Base-by-base conservation (phyloP, 2,888 invertebrate species). In the Nemotelus nigrinus region DNA sequence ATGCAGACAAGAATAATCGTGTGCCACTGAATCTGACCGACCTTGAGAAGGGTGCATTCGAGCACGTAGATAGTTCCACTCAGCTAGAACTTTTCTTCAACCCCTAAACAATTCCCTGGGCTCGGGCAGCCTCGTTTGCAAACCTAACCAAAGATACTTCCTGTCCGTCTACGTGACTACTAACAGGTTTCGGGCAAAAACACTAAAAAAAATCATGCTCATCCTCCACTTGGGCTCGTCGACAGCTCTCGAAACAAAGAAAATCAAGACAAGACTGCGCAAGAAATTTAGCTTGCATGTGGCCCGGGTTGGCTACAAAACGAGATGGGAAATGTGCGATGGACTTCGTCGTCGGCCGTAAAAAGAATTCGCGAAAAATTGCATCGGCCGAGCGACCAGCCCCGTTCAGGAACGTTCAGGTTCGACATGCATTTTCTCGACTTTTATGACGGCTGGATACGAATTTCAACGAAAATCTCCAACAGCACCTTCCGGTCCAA, bases 191-290 rank as follows among this genome's bases (percentile, higher is more conserved):
- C 8, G 50, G 8, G 6, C 50, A 50, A 50, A 5, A 7, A 1
- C 50, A 50, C 8, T 50, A 50, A 8, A 8, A 8, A 50, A 50
- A 50, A 50, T 1, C 8, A 50, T 7, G 8, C 50, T 50, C 5
- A 5, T 65, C 65, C 47, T 65, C 65, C 65, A 45, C 65, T 65
- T 2, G 65, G 65, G 43, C 65, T 8, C 25, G 25, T 25, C 25
- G 25, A 25, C 25, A 25, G 25, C 25, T 47, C 65, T 65, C 25
- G 43, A 47, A 65, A 65, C 65, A 47, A 44, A 65, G 65, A 65
- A 65, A 65, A 47, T 65, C 65, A 47, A 65, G 65, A 44, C 65
- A 65, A 44, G 65, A 65, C 39, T 47, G 65, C 3, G 25, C 65
- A 65, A 47, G 47, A 65, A 65, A 65, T 65, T 65, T 65, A 44